Base-by-base conservation (phyloP, 2,797 vertebrate species). In the Alcedo quadribrachys region DNA sequence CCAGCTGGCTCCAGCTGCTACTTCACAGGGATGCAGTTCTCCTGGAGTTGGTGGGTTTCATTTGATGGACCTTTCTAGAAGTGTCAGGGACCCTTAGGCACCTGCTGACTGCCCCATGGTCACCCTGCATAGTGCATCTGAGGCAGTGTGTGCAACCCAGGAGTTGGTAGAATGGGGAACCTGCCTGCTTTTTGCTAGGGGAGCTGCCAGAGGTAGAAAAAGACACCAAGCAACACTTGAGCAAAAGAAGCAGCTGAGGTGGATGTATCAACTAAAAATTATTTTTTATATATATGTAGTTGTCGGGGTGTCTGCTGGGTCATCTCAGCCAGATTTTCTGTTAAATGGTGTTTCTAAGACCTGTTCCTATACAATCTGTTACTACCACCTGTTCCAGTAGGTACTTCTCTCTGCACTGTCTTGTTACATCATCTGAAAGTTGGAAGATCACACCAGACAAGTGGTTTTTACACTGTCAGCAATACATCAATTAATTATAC, bases 401-500 rank as follows among this genome's bases (percentile, higher is more conserved):
- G n/a, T 71, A 1, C 45, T 77, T 70, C 11, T 53, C 28, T 75
- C 50, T 66, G 57, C 30, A 7, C 68, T 89, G 5, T 27, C 40
- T 85, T 6, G 0, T 25, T 66, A 43, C 4, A 68, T 46, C 53
- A 61, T 19, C 10, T 53, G 21, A 58, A 75, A 61, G 37, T 22
- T 57, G 40, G 54, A 78, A 69, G 69, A 58, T 62, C 0, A 0
- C 32, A 58, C 24, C 8, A 58, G 27, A 6, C 0, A 2, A 40
- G 3, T 50, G 25, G 6, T 7, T 74, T 90, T 77, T 71, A 80
- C 53, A 16, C 43, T 17, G 7, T 53, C 21, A 3, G 37, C 4
- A 2, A 45, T 37, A 18, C 2, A 3, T 78, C 42, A 74, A 32
- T 66, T 62, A 79, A 55, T 48, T 51, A 33, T 58, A 32, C 20